Evolutionary conservation across 2,113 vertebrate species (phyloP), one percentile per base, ranked within the genome.

Genomic region (Thymallus thymallus): DNA sequence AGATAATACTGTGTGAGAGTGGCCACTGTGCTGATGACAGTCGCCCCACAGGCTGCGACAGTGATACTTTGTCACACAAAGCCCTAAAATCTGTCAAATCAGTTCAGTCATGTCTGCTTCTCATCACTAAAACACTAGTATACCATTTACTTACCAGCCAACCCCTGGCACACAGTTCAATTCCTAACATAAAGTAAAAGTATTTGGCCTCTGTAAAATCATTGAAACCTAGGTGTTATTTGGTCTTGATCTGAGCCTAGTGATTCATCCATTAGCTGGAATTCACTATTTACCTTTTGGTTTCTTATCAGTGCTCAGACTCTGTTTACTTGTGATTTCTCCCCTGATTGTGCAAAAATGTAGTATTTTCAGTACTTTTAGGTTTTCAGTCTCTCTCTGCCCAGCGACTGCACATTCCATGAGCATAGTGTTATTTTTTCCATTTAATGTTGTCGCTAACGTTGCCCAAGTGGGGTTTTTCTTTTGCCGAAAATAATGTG

Each of bases 201-300:
- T 1, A 51, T 5, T 1, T 51, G 48, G 3, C 48, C 5, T 51
- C 12, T 51, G 14, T 51, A 5, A 51, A 51, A 5, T 51, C 16
- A 51, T 51, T 18, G 48, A 51, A 51, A 51, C 48, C 48, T 62
- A 80, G 68, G 62, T 60, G 56, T 60, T 24, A 14, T 93, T 94
- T 93, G 93, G 92, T 90, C 85, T 92, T 88, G 35, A 41, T 10
- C 35, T 41, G 35, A 41, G 91, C 88, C 90, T 93, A 90, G 92
- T 91, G 94, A 95, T 93, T 94, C 92, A 94, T 93, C 94, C 94
- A 94, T 95, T 94, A 95, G 93, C 85, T 87, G 92, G 93, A 94
- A 94, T 95, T 94, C 89, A 79, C 75, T 95, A 92, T 95, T 96
- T 94, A 91, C 93, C 81, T 88, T 91, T 76, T 77, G 69, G 92